phyloP scores from a whole-genome alignment of 2,888 invertebrate species.

The Parthenolecanium corni region DNA sequence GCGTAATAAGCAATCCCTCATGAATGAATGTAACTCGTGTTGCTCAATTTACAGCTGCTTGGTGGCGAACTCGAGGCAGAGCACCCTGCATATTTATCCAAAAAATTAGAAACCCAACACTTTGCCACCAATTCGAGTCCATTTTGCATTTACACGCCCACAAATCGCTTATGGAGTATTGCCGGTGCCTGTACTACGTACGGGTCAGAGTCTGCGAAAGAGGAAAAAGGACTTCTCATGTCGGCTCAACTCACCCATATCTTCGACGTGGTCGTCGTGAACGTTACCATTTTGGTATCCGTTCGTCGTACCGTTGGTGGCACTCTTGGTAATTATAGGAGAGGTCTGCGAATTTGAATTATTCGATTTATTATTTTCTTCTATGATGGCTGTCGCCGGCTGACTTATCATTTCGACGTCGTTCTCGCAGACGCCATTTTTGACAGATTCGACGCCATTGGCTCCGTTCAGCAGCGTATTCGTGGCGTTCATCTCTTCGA shows the following conservation, averaged over 20 bases:
- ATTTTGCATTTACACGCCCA: too few species aligned
- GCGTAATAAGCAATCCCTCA: too few species aligned
- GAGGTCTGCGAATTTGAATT: not conserved
- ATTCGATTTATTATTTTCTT: not conserved
- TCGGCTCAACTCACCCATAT: conserved; percentile 24
- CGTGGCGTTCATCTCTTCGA: conserved; percentile 26
- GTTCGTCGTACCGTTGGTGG: conserved; percentile 40
- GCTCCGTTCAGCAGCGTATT: conserved; percentile 37
- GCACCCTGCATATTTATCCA: too few species aligned
- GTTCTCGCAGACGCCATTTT: conserved; percentile 26
- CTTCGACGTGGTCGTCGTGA: conserved; percentile 44
- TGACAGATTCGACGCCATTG: conserved; percentile 34
- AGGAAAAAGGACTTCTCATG: too few species aligned
- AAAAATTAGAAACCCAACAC: too few species aligned
- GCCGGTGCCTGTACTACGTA: too few species aligned
- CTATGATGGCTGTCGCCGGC: conserved; percentile 7
- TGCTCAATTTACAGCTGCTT: too few species aligned
- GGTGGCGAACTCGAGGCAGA: too few species aligned
- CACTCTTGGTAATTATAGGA: conserved; percentile 12
- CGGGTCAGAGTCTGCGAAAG: too few species aligned
- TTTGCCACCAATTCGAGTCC: too few species aligned
- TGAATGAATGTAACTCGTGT: too few species aligned
- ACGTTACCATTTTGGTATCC: conserved; percentile 51
- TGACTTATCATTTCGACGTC: conserved; percentile 27
- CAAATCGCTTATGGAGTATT: too few species aligned